These are phyloP conservation scores for Unio delphinus DNA, from an alignment of 2,888 invertebrate species.

Conservation along the genomic window DNA sequence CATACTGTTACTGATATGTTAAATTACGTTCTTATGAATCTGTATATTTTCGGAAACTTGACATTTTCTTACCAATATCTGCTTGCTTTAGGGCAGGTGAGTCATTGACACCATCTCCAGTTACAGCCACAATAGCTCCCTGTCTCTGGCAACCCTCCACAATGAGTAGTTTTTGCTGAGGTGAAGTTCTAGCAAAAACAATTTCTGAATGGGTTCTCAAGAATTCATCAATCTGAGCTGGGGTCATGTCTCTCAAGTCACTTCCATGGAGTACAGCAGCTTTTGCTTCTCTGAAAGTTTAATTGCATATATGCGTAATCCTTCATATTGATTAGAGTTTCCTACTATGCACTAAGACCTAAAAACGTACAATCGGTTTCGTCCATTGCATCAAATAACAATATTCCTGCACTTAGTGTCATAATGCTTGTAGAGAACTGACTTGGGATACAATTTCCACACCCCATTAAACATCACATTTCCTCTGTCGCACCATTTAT, in stretches of 20 bases:
- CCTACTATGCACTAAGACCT: no score
- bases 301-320: no score
- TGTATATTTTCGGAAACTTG: background rate
- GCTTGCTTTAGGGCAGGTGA: constrained; percentile 88
- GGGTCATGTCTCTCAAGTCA: constrained; percentile 87
- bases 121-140: constrained; percentile 86
- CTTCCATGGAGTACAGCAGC: constrained; percentile 72
- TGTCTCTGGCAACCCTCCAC: constrained; percentile 86
- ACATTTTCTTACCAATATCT: constrained; percentile 73
- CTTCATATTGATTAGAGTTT: no score
- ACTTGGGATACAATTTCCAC: no score
- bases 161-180: constrained; percentile 86
- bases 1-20: no score
- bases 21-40: background rate
- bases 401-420: no score
- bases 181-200: constrained; percentile 95
- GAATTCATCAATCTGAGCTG: constrained; percentile 90
- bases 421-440: no score
- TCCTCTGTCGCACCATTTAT: no score
- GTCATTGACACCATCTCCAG: constrained; percentile 91
- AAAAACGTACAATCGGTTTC: no score
- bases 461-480: no score
- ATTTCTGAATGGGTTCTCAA: constrained; percentile 94
- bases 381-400: no score
- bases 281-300: constrained; percentile 66